Evolutionary conservation across 1,140 invertebrate species (phyloP), one percentile per base, ranked within the genome.

Genomic region (Drosophila carrolli): DNA sequence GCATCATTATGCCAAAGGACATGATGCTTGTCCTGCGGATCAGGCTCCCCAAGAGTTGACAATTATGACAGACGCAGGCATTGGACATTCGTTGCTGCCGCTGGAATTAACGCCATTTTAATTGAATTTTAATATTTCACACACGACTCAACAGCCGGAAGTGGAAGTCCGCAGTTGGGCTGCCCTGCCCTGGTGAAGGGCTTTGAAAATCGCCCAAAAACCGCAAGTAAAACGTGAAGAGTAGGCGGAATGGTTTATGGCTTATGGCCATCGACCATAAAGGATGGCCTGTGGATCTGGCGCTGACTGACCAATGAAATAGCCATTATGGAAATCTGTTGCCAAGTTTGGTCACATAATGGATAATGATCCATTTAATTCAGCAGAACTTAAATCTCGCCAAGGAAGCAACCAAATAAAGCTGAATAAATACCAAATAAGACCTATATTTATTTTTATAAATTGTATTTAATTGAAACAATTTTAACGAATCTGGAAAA

Each of bases 81-180:
- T 27, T 27, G 70, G 67, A 55, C 79, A 68, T 76, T 73, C 75
- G 78, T 75, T 53, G 40, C 63, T 70, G 54, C 83, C 73, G 78
- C 83, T 81, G 75, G 77, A 88, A 91, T 91, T 91, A 91, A 91
- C 89, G 89, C 81, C 81, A 89, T 91, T 91, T 91, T 91, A 91
- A 91, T 91, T 91, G 89, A 91, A 91, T 91, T 91, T 91, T 91
- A 91, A 91, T 91, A 91, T 91, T 91, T 91, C 79, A 91, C 89
- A 89, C 78, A 91, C 73, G 73, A 76, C 73, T 76, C 84, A 70
- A 79, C 79, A 73, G 71, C 67, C 82, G 81, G 81, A 86, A 86
- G 63, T 81, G 82, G 68, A 61, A 61, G 68, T 62, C 65, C 58
- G 72, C 65, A 66, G 44, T 48, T 32, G 43, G 35, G 50, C 50